Evolutionary conservation across 1,140 invertebrate genomes (phyloP), one percentile per base, ranked within the genome.

Genomic region (Cylas formicarius): DNA sequence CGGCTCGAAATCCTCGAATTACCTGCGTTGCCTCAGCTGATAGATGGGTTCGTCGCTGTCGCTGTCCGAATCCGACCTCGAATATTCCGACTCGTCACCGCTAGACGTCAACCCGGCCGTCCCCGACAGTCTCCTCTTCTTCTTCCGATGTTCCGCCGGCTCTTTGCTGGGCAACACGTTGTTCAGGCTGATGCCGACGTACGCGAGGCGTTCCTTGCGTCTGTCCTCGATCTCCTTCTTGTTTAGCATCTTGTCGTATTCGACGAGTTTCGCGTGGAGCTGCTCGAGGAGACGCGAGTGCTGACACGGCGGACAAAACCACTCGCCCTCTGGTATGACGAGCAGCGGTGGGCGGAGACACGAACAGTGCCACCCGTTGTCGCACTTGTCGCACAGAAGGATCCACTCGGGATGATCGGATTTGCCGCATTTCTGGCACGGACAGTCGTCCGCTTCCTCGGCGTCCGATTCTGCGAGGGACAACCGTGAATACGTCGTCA

Each of bases 271-370:
- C 3, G 67, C 67, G 51, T 81, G 78, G 9, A 86, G 59, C 4
- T 81, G 80, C n/a, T 68, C 67, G 28, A 92, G 74, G 8, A 95
- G 64, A 70, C 72, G 69, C 50, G 80, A 76, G 63, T 94, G 93
- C 65, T 93, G 84, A 71, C 94, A 98, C 0, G 88, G 87, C 29
- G 93, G 93, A 67, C 95, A 97, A 66, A 82, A 93, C 95, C 94
- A 97, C 62, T 96, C 87, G 14, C 93, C 93, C 62, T 96, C 90
- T 4, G 94, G 94, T 58, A 98, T 90, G 1, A 92, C 73, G 67
- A 95, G 81, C 5, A 97, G 70, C 11, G 91, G 79, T 1, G 94
- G 93, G 26, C 84, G 78, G 1, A 97, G 73, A 65, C 94, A 98
- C 4, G 85, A 87, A 32, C 89, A 90, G 71, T 98, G 94, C 80